Percentiles rank a stretch among this genome's conserved stretches.
phyloP scores from a whole-genome alignment of 2,888 invertebrate species.

The Eurois occulta region DNA sequence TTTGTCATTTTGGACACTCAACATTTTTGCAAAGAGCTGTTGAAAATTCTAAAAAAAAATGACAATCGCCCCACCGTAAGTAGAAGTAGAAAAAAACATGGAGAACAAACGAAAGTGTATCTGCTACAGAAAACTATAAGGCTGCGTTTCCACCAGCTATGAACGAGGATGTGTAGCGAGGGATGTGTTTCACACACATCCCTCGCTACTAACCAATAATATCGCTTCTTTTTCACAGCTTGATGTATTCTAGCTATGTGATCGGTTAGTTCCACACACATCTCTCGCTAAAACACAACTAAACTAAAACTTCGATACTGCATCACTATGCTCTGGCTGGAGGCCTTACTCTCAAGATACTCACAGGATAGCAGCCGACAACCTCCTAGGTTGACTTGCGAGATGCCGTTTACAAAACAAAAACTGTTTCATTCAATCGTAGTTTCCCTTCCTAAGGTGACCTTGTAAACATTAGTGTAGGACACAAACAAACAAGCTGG shows the following conservation, averaged over 20 bases:
- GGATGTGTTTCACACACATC: too few species aligned
- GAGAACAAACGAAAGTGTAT: not conserved
- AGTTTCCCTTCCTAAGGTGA: not conserved
- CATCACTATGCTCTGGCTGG: not conserved
- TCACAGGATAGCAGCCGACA: not conserved
- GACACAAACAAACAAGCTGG: constrained; percentile 31
- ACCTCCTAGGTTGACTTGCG: not conserved
- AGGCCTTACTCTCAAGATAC: not conserved
- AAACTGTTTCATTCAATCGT: not conserved
- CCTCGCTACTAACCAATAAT: too few species aligned
- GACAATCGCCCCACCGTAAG: not conserved
- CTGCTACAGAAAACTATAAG: not conserved
- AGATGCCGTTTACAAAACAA: not conserved
- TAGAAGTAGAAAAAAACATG: not conserved
- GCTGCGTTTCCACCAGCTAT: too few species aligned
- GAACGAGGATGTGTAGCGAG: too few species aligned
- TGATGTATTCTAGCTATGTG: too few species aligned
- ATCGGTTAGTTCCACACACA: too few species aligned
- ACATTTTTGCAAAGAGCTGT: not conserved
- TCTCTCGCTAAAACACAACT: too few species aligned
- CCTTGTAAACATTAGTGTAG: constrained; percentile 26
- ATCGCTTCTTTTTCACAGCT: too few species aligned
- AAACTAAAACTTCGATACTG: not conserved
- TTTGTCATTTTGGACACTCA: not conserved
- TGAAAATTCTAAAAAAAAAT: not conserved